Percentiles rank a stretch among this genome's conserved stretches.
These are phyloP conservation scores for Sarcoramphus papa DNA, from an alignment of 2,797 vertebrate genomes.

Conservation along the genomic window DNA sequence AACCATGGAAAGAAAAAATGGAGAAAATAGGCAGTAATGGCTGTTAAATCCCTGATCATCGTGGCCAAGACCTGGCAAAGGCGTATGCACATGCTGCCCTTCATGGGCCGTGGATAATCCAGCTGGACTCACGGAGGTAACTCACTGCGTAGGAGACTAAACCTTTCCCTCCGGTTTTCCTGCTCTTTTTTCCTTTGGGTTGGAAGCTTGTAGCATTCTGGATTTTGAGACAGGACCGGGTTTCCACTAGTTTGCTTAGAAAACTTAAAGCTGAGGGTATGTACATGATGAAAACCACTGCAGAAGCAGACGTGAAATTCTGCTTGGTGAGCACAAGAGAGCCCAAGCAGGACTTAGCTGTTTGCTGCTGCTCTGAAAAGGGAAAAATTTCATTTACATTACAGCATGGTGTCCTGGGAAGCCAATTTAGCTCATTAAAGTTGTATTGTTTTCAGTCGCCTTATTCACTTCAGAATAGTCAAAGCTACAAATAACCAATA, in stretches of 20 bases:
- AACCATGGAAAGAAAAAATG: neutral
- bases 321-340: neutral
- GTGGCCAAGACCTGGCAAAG: neutral
- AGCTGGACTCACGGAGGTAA: neutral
- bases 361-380: neutral
- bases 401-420: neutral
- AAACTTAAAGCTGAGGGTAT: neutral
- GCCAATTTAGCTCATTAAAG: neutral
- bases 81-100: neutral
- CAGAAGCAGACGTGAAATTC: neutral
- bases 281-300: neutral
- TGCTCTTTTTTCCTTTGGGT: neutral
- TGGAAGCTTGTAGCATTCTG: neutral
- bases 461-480: neutral
- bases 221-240: neutral
- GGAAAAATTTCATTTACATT: neutral
- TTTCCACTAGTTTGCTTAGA: neutral
- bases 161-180: neutral
- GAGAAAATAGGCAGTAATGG: neutral
- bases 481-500: neutral
- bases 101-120: neutral
- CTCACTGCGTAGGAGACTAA: neutral
- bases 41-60: neutral
- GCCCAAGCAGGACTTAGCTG: neutral
- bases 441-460: neutral